Evolutionary conservation across 2,113 vertebrate genomes (phyloP), one percentile per base, ranked within the genome.

Genomic region (Tupaia chinensis): DNA sequence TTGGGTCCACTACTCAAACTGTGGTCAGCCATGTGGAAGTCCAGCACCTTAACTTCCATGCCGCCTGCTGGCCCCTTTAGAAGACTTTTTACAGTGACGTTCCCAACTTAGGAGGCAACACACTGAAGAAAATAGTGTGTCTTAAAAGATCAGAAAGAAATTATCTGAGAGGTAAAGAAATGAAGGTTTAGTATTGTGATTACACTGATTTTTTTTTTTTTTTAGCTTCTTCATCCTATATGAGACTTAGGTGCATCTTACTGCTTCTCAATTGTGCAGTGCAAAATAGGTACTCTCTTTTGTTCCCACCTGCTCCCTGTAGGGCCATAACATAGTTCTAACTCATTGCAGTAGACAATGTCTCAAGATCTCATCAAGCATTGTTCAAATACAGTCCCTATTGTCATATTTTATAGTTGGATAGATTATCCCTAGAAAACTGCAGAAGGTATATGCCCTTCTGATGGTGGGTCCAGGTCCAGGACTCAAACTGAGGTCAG

Each of bases 51-150:
- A 44, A 44, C 44, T 44, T 44, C 44, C 44, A 44, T 44, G 44
- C 44, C 3, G 44, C 44, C 44, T 44, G 44, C 5, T 44, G 44
- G 44, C 44, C 44, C 44, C 44, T 44, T 4, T 29, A 63, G n/a
- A 80, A 91, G 74, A 76, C 79, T 77, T 93, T 72, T 77, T 63
- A 91, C 85, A 94, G 58, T 54, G 7, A 83, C 81, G 32, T 44
- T n/a, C 29, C 53, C 14, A 72, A 74, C 3, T 0, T 34, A 20
- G 53, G 8, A 58, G 89, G 23, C 15, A 87, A 27, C 19, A 63
- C 17, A 22, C 22, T 53, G 54, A 53, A 74, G 15, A 61, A 86
- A 66, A 72, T 54, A 76, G 8, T 91, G 15, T 80, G 34, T 25
- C n/a, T 87, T 90, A 19, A 29, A 87, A 29, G 5, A 84, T 54